Evolutionary conservation across 1,140 invertebrate species (phyloP), one percentile per base, ranked within the genome.

Genomic region (Drosophila sechellia): DNA sequence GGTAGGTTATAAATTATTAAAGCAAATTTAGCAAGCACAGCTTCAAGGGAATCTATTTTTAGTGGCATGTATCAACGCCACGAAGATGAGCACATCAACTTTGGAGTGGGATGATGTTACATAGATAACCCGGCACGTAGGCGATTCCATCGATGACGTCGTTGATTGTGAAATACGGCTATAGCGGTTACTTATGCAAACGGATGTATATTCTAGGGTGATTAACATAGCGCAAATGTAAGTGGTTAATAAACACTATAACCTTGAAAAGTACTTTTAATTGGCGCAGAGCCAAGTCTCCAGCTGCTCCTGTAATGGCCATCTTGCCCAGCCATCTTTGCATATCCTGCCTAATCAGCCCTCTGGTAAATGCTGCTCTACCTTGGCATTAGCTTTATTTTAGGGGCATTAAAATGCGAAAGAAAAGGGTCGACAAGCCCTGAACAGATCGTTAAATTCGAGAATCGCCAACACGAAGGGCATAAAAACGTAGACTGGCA

Each of bases 21-120:
- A 68, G 43, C 68, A 69, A 79, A 52, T 70, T 57, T 64, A 83
- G 40, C 56, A 58, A 48, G 31, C 54, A 50, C 69, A 45, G 37
- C 42, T 71, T 35, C 45, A 35, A 56, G 15, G 43, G 63, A 54
- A 25, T 58, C 76, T 87, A 87, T 89, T 77, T 77, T 56, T 83
- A 86, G 79, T 52, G 6, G 45, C 42, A 20, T 55, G 58, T 56
- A 58, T 76, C 65, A 73, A 58, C 66, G 50, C 10, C 39, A 46
- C 25, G 27, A 52, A 68, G 75, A 87, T 86, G 83, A 86, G 83
- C 79, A 68, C 78, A 83, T 76, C 55, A 50, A 60, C 40, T 37
- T 5, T 15, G 39, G 17, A 54, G 53, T 46, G 52, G 22, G 40
- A 35, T 56, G 52, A 55, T 73, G 22, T 13, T 17, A 13, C 22